Percentiles rank a stretch among this genome's conserved stretches.
Evolutionary conservation across 2,888 invertebrate genomes (phyloP).

Genomic region (Phasia obesa): DNA sequence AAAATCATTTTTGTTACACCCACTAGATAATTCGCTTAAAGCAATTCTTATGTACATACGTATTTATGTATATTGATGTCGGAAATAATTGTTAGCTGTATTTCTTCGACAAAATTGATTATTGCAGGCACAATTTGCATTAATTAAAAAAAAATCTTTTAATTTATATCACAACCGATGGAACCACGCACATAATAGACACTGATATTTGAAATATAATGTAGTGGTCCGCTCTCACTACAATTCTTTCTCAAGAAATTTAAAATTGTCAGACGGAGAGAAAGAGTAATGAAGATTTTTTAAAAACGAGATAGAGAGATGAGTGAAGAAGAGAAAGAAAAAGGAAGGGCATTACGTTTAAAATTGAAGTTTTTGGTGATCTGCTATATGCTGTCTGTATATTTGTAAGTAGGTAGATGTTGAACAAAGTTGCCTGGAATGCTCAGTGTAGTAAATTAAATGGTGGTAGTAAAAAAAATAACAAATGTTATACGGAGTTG

Average conservation of each 20-base stretch:
- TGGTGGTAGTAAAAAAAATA: conserved; percentile 42
- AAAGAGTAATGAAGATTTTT: conserved; percentile 8
- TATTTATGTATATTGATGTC: conserved; percentile 18
- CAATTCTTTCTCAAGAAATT: conserved; percentile 20
- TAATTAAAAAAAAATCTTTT: conserved; percentile 11
- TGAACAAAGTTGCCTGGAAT: conserved; percentile 43
- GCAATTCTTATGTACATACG: conserved; percentile 24
- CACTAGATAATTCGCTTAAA: conserved; percentile 38
- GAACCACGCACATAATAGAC: conserved; percentile 65
- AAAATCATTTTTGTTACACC: conserved; percentile 25
- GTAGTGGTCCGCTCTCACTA: conserved; percentile 37
- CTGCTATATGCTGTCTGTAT: conserved; percentile 30
- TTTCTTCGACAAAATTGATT: conserved; percentile 31
- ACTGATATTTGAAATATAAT: conserved; percentile 62
- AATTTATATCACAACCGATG: conserved; percentile 63
- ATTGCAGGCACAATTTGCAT: conserved; percentile 13
- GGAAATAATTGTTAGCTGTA: conserved; percentile 25
- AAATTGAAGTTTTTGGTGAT: conserved; percentile 47
- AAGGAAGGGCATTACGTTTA: conserved; percentile 23
- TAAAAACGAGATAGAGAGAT: conserved; percentile 12
- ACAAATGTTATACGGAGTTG: conserved; percentile 25
- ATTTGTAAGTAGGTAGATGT: conserved; percentile 42
- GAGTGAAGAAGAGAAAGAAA: conserved; percentile 4
- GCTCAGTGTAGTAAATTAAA: conserved; percentile 42
- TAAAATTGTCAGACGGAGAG: conserved; percentile 1